Evolutionary conservation across 2,888 invertebrate genomes (phyloP).

Genomic region (Polymixis lichenea): DNA sequence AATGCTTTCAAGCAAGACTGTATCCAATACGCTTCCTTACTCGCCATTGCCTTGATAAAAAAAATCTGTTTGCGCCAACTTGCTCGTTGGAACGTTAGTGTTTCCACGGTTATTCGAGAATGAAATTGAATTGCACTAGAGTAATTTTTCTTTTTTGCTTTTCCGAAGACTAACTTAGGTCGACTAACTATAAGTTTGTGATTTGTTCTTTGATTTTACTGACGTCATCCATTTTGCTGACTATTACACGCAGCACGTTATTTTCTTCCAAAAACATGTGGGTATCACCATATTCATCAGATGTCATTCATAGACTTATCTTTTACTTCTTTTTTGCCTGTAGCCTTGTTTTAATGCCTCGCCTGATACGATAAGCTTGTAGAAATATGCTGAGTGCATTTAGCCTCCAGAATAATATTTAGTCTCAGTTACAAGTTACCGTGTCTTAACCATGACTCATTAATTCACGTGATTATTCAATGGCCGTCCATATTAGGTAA

Average conservation of each 20-base stretch:
- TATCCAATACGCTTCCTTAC: conserved; percentile 24
- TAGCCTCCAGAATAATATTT: not conserved
- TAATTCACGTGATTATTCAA: conserved; percentile 12
- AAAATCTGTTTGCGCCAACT: conserved; percentile 23
- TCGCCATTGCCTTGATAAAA: conserved; percentile 13
- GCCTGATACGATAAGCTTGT: not conserved
- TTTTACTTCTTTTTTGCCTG: not conserved
- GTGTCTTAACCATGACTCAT: conserved; percentile 9
- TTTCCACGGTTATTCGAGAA: conserved; percentile 34
- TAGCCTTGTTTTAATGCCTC: not conserved
- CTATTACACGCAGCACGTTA: not conserved
- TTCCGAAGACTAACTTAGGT: not conserved
- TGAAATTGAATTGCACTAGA: conserved; percentile 28
- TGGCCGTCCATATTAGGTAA: conserved; percentile 4
- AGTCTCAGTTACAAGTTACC: conserved; percentile 10
- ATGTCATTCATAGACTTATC: not conserved
- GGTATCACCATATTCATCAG: no score
- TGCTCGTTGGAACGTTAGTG: not conserved
- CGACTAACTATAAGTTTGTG: conserved; percentile 1
- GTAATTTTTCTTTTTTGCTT: conserved; percentile 1
- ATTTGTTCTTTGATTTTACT: conserved; percentile 5
- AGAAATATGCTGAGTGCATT: conserved; percentile 3
- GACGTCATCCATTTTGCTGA: not conserved
- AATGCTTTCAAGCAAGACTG: conserved; percentile 52
- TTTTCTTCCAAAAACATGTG: conserved; percentile 3